A percentile compares a stretch with the other conserved stretches of the same genome.
phyloP scores from a whole-genome alignment of 2,113 vertebrate genomes.

The Platichthys flesus region DNA sequence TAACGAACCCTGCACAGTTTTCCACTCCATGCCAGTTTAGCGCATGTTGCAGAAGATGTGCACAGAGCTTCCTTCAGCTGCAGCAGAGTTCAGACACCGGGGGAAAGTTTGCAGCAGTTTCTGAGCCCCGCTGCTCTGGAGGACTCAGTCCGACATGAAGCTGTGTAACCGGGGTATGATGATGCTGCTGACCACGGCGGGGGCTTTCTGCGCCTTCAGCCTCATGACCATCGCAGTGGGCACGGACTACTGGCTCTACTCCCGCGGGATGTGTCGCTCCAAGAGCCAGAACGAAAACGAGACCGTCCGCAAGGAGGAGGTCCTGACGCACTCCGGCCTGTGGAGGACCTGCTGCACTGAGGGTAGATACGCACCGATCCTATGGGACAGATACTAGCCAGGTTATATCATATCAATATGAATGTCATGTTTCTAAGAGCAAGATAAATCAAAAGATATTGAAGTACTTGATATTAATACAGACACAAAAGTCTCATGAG shows the following conservation, averaged over 20 bases:
- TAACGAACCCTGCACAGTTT: neutral
- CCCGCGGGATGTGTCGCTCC: conserved; percentile 92
- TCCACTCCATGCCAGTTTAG: neutral
- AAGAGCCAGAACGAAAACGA: conserved; percentile 92
- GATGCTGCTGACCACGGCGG: conserved; percentile 96
- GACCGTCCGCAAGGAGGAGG: conserved; percentile 94
- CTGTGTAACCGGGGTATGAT: conserved; percentile 92
- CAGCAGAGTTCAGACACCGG: conserved; percentile 21
- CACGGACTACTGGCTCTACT: conserved; percentile 98
- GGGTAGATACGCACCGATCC: conserved; percentile 76
- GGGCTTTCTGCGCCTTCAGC: conserved; percentile 96
- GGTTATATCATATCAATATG: too few relatives aligned
- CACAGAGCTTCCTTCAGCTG: neutral
- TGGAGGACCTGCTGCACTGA: conserved; percentile 98
- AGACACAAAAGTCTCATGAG: too few relatives aligned
- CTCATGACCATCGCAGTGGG: conserved; percentile 99
- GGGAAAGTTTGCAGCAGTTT: conserved; percentile 25
- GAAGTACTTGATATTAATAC: too few relatives aligned
- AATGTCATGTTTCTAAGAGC: too few relatives aligned
- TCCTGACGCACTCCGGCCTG: conserved; percentile 96
- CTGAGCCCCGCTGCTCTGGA: neutral
- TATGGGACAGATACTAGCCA: too few relatives aligned
- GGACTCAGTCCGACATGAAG: conserved; percentile 85
- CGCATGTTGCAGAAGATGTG: conserved; percentile 20
- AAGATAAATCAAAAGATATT: too few relatives aligned